A percentile compares a stretch with the other conserved stretches of the same genome.
Evolutionary conservation across 2,113 vertebrate genomes (phyloP).

Genomic region (Corvus moneduloides): DNA sequence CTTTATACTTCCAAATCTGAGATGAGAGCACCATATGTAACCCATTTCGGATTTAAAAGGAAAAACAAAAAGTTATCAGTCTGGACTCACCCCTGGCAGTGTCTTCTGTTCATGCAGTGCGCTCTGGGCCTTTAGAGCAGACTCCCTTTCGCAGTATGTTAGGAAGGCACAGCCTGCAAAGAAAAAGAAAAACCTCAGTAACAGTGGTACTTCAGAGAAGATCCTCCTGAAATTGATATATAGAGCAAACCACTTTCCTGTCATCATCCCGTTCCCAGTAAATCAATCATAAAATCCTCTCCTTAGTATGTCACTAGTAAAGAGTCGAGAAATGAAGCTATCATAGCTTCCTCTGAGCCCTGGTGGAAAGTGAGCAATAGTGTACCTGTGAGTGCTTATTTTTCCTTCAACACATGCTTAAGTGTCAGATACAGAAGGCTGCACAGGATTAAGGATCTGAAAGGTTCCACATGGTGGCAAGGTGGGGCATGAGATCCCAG

Average conservation of each 20-base stretch:
- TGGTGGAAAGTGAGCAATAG: background rate
- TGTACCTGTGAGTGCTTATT: background rate
- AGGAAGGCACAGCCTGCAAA: conserved; percentile 82
- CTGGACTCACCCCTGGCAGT: conserved; percentile 80
- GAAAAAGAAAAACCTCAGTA: background rate
- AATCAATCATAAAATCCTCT: background rate
- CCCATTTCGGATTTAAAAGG: background rate
- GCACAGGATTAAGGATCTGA: background rate
- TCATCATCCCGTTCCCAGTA: background rate
- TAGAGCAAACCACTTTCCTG: background rate
- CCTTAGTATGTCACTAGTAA: background rate
- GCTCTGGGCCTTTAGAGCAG: conserved; percentile 84
- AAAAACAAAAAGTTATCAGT: background rate
- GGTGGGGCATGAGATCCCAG: background rate
- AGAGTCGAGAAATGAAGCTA: background rate
- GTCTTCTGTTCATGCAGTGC: conserved; percentile 85
- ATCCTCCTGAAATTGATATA: background rate
- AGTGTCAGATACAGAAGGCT: background rate
- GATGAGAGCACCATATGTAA: background rate
- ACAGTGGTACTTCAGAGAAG: background rate
- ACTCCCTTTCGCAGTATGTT: conserved; percentile 85
- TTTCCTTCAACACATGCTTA: background rate
- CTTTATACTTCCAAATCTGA: background rate
- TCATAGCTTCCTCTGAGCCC: background rate
- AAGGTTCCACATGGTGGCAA: background rate